Conservation (phyloP, 2,888 invertebrate species). For the Eupsilia transversa region DNA sequence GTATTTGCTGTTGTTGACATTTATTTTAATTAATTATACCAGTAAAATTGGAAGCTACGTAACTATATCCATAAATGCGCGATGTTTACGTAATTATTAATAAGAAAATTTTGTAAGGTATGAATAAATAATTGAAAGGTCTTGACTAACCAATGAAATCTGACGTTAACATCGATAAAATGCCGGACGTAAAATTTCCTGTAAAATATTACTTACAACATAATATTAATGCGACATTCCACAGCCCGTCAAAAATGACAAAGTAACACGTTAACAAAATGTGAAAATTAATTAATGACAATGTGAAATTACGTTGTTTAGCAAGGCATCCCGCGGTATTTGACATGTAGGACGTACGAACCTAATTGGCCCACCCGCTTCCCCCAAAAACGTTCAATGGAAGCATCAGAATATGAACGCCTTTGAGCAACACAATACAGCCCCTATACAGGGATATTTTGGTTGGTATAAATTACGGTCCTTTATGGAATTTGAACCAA, state of each 20-base stretch:
- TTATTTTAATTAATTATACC: slow-evolving; percentile 9
- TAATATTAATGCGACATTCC: slow-evolving; percentile 36
- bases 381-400: slow-evolving; percentile 32
- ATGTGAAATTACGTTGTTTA: slow-evolving; percentile 52
- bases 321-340: slow-evolving; percentile 55
- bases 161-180: slow-evolving; percentile 8
- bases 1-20: slow-evolving; percentile 17
- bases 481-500: slow-evolving; percentile 26
- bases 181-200: neutral
- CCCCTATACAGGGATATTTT: slow-evolving; percentile 15
- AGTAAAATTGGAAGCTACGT: slow-evolving; percentile 4
- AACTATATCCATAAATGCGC: neutral
- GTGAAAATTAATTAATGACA: slow-evolving; percentile 60
- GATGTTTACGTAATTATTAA: slow-evolving; percentile 16
- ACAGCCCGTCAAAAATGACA: slow-evolving; percentile 36
- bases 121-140: slow-evolving; percentile 15
- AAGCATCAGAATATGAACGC: slow-evolving; percentile 14
- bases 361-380: slow-evolving; percentile 56
- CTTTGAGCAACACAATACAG: slow-evolving; percentile 41
- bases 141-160: slow-evolving; percentile 21
- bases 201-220: slow-evolving; percentile 20
- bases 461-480: slow-evolving; percentile 23
- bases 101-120: neutral
- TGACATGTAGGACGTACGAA: slow-evolving; percentile 54
- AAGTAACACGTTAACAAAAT: slow-evolving; percentile 42